A percentile compares a stretch with the other conserved stretches of the same genome.
These are phyloP conservation scores for Cotesia chilonis DNA, from an alignment of 1,140 invertebrate species.

Conservation along the genomic window DNA sequence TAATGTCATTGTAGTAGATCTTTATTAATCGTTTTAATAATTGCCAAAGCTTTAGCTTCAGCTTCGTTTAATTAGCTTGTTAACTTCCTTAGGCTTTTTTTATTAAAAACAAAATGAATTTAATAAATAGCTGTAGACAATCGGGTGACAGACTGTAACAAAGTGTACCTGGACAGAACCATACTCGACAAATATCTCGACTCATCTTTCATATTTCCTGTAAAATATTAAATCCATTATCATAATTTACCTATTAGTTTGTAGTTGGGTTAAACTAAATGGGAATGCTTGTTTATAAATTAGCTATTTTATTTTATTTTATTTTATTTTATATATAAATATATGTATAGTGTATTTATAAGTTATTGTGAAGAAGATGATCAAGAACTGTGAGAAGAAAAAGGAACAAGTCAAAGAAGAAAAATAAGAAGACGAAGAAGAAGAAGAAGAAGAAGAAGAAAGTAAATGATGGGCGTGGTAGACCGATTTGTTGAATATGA, in stretches of 20 bases:
- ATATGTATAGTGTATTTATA: background rate
- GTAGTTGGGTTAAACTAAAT: background rate
- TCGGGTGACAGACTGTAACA: conserved; percentile 44
- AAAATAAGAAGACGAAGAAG: background rate
- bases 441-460: conserved; percentile 4
- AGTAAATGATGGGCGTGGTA: conserved; percentile 24
- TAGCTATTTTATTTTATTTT: background rate
- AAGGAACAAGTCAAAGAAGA: too few species aligned
- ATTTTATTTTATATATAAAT: background rate
- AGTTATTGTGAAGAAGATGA: background rate
- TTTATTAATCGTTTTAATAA: conserved; percentile 9
- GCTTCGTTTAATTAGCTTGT: conserved; percentile 21
- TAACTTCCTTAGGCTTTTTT: background rate
- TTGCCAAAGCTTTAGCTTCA: conserved; percentile 14
- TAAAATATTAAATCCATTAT: background rate
- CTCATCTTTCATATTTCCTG: conserved; percentile 12
- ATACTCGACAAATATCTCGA: conserved; percentile 39
- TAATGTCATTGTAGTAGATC: conserved; percentile 6
- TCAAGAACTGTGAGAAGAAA: background rate
- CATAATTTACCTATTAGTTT: conserved; percentile 1
- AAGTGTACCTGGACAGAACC: conserved; percentile 53
- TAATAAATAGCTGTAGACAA: conserved; percentile 35
- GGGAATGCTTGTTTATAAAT: conserved; percentile 5
- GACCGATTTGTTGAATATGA: background rate
- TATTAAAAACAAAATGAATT: background rate